Evolutionary conservation across 1,140 invertebrate genomes (phyloP), one percentile per base, ranked within the genome.

Genomic region (Listronotus bonariensis): DNA sequence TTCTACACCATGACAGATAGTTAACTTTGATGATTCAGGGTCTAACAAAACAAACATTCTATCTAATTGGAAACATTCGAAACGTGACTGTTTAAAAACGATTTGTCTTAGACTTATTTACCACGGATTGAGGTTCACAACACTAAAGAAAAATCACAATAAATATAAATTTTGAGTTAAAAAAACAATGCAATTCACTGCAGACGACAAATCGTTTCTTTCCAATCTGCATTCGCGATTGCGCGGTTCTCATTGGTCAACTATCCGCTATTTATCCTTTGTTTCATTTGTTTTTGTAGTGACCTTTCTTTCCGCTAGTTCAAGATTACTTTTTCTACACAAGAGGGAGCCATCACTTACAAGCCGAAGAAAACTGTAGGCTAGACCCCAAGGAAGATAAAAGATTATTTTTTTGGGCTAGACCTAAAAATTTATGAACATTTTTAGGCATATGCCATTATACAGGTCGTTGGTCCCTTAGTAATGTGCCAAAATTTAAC

Each of bases 161-260:
- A 49, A 49, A 49, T 20, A 49, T 6, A 7, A 49, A 10, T 49
- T 20, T 20, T 9, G 20, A 20, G 20, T 26, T 49, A 31, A 64
- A 64, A n/a, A 55, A 52, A 64, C 61, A 64, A 64, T 64, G 51
- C 61, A 56, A 64, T 64, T 34, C 61, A 64, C 52, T 64, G 52
- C 59, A 45, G 61, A 64, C 61, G 32, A 62, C 48, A 53, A 55
- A 54, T 43, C 51, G 41, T 64, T 26, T 64, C 61, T 64, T 46
- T 64, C 51, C 61, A 56, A 54, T 64, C 53, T 64, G 53, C 52
- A 49, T 55, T 40, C 8, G 53, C 61, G 61, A 18, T 18, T 56
- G 61, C 61, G 61, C 61, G 42, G 10, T 54, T 51, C 9, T 34
- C 43, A 46, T 18, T 46, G 43, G 36, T 45, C 41, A 45, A 58